These are phyloP conservation scores for Agrypnia vestita DNA, from an alignment of 1,140 invertebrate genomes.

Conservation along the genomic window DNA sequence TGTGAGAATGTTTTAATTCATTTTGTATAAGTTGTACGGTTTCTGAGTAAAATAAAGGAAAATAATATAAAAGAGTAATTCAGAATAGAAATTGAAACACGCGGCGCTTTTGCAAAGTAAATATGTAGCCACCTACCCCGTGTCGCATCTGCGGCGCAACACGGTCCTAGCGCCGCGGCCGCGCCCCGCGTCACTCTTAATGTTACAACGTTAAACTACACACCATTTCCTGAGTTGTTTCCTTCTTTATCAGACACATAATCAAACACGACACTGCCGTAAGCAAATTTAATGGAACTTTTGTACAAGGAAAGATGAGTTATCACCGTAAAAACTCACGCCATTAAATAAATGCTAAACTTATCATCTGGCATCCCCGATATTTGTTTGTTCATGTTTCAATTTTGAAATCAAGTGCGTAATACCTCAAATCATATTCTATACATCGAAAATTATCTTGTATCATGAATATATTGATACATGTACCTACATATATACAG, in stretches of 20 bases:
- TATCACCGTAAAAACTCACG: background rate
- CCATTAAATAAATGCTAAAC: background rate
- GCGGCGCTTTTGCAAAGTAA: background rate
- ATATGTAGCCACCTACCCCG: background rate
- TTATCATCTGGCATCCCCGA: too few relatives aligned
- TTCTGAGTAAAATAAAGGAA: too few relatives aligned
- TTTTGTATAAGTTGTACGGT: too few relatives aligned
- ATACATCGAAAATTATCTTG: too few relatives aligned
- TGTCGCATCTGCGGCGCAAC: conserved; percentile 26
- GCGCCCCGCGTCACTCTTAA: conserved; percentile 43
- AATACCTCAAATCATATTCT: too few relatives aligned
- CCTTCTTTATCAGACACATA: conserved; percentile 41
- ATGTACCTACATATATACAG: too few relatives aligned
- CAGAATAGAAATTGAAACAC: background rate
- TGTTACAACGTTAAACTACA: conserved; percentile 38
- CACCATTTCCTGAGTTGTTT: conserved; percentile 31
- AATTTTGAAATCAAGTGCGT: too few relatives aligned
- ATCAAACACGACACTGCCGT: conserved; percentile 50
- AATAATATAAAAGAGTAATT: too few relatives aligned
- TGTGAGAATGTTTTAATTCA: too few relatives aligned
- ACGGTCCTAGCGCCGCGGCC: conserved; percentile 20
- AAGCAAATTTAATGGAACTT: conserved; percentile 43
- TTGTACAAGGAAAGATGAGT: conserved; percentile 37
- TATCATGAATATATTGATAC: too few relatives aligned
- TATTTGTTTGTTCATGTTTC: too few relatives aligned